Conservation (phyloP, 37 sponge, comb jelly and placozoan genomes). For the Halichondria panicea region DNA sequence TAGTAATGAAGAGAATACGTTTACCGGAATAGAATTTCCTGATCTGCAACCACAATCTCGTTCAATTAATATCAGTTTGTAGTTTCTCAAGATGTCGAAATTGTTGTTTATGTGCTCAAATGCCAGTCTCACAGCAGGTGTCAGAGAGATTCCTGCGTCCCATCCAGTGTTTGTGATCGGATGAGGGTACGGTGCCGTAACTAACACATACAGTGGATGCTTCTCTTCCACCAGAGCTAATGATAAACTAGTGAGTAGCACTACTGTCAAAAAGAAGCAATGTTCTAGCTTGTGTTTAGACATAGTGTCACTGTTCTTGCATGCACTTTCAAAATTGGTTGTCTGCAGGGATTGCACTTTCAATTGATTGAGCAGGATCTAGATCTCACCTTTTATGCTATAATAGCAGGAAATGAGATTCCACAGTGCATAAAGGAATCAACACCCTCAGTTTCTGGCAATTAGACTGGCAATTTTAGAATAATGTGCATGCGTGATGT, state of each 20-base stretch:
- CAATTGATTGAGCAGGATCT: too few species aligned
- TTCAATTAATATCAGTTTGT: not conserved
- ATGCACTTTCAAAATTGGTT: too few species aligned
- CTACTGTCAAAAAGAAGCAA: too few species aligned
- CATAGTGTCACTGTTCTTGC: too few species aligned
- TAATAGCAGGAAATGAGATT: not conserved
- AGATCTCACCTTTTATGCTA: not conserved
- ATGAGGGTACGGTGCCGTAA: conserved; percentile 10
- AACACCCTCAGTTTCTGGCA: too few species aligned
- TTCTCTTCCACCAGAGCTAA: not conserved
- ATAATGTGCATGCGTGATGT: too few species aligned
- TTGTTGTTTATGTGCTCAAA: conserved; percentile 15
- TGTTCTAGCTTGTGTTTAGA: too few species aligned
- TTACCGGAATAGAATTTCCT: too few species aligned
- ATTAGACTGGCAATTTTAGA: too few species aligned
- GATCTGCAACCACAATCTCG: conserved; percentile 8
- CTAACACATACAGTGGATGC: conserved; percentile 5
- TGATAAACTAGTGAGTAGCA: not conserved
- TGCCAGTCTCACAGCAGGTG: conserved; percentile 11
- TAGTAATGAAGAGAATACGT: too few species aligned
- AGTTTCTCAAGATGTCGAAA: conserved; percentile 4
- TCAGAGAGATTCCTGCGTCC: not conserved
- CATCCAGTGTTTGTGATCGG: not conserved
- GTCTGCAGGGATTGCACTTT: too few species aligned
- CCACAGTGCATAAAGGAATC: not conserved